Conservation (phyloP, 2,888 invertebrate species). For the Acronicta alni region DNA sequence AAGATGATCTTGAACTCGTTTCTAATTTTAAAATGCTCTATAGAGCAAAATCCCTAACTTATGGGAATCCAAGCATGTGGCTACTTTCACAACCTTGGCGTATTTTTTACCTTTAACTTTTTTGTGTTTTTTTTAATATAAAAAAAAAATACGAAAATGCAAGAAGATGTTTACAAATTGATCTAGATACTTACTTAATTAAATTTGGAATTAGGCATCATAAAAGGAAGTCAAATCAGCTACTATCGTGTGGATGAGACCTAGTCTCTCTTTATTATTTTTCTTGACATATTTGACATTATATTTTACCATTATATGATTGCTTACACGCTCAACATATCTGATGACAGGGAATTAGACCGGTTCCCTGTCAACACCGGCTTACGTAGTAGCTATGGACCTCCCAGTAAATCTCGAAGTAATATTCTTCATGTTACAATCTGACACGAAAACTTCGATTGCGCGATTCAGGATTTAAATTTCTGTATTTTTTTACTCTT, state of each 20-base stretch:
- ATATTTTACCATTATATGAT: constrained; percentile 82
- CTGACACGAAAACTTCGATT: constrained; percentile 64
- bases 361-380: constrained; percentile 84
- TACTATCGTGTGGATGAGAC: constrained; percentile 86
- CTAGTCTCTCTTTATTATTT: constrained; percentile 83
- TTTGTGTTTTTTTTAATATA: too few relatives aligned
- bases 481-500: constrained; percentile 44
- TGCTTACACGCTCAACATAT: constrained; percentile 80
- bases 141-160: constrained; percentile 14
- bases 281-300: constrained; percentile 85
- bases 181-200: rapidly evolving
- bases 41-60: too few relatives aligned
- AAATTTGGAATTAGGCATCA: rapidly evolving
- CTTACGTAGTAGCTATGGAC: constrained; percentile 87
- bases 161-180: constrained; percentile 28
- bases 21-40: too few relatives aligned
- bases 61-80: too few relatives aligned
- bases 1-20: too few relatives aligned
- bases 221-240: constrained; percentile 86
- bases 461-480: constrained; percentile 75
- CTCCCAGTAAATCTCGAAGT: constrained; percentile 56
- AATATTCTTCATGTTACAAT: constrained; percentile 53
- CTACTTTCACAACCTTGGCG: too few relatives aligned
- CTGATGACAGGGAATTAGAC: constrained; percentile 82
- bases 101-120: too few relatives aligned